Percentiles rank a stretch among this genome's conserved stretches.
These are phyloP conservation scores for Mus minutoides DNA, from an alignment of 2,797 vertebrate genomes.

Conservation along the genomic window DNA sequence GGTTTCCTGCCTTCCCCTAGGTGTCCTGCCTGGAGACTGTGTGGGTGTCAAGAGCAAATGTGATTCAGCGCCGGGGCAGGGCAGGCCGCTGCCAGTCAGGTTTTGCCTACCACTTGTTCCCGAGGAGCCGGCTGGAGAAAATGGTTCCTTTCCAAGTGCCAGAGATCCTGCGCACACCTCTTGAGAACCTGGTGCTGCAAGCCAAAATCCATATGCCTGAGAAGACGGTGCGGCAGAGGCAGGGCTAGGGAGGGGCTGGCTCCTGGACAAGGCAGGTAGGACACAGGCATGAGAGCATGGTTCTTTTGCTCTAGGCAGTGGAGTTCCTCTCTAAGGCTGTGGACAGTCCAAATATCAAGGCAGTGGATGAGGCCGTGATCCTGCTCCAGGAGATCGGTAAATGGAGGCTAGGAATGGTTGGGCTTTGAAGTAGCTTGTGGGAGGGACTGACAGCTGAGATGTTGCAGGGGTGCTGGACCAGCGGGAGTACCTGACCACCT, in stretches of 20 bases:
- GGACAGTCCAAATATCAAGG: constrained; percentile 93
- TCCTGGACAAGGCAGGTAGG: fast-evolving
- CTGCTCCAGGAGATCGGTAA: constrained; percentile 94
- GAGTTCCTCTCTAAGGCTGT: constrained; percentile 97
- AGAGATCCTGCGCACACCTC: constrained; percentile 96
- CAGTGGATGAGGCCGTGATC: constrained; percentile 92
- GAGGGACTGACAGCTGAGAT: constrained; percentile 29
- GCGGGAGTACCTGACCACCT: constrained; percentile 92
- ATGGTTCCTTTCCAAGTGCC: constrained; percentile 94
- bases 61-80: constrained; percentile 95
- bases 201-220: constrained; percentile 97
- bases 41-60: constrained; percentile 96
- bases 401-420: neutral
- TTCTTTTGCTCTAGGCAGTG: constrained; percentile 88
- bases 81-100: constrained; percentile 97
- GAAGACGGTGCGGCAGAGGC: constrained; percentile 88
- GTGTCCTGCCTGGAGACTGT: constrained; percentile 97
- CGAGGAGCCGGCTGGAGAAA: constrained; percentile 90
- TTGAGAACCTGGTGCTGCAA: constrained; percentile 97
- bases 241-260: neutral
- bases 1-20: constrained; percentile 82
- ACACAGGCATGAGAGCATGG: neutral
- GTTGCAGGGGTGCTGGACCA: constrained; percentile 93
- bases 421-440: neutral
- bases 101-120: constrained; percentile 96